Conservation (phyloP, 2,888 invertebrate genomes). For the Pristionchus entomophagus region DNA sequence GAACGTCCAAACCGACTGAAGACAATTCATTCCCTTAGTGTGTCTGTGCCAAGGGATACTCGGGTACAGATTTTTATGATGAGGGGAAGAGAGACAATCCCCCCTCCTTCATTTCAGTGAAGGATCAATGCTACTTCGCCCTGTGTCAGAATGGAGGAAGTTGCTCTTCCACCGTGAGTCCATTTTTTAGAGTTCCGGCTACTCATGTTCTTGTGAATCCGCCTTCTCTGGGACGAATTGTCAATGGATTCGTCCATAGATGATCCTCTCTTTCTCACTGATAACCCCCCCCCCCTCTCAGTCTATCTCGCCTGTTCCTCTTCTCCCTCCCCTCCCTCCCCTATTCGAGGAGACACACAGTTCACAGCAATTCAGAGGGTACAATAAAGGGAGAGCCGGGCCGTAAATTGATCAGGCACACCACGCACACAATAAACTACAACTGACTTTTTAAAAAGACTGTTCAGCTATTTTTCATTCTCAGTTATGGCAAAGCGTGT, state of each 20-base stretch:
- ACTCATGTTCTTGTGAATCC: not conserved
- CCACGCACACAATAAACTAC: too few relatives aligned
- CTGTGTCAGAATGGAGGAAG: constrained; percentile 44
- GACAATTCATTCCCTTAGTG: not conserved
- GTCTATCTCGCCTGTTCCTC: constrained; percentile 1
- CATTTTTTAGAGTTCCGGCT: not conserved
- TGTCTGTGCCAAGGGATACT: constrained; percentile 9
- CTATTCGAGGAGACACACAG: too few relatives aligned
- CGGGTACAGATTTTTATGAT: not conserved
- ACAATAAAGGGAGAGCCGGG: too few relatives aligned
- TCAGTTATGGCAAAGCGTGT: too few relatives aligned
- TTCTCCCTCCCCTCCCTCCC: too few relatives aligned
- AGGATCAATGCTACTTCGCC: constrained; percentile 45
- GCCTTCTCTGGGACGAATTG: constrained; percentile 2
- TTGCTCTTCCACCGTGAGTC: not conserved
- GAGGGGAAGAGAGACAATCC: too few relatives aligned
- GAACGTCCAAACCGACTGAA: not conserved
- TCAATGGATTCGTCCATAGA: too few relatives aligned
- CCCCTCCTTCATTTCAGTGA: constrained; percentile 47
- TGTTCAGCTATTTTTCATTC: too few relatives aligned
- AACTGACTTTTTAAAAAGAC: too few relatives aligned
- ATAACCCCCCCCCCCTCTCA: not conserved
- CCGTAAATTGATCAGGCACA: too few relatives aligned
- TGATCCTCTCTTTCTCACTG: too few relatives aligned
- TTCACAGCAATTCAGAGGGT: too few relatives aligned